Evolutionary conservation across 2,113 vertebrate species (phyloP), one percentile per base, ranked within the genome.

Genomic region (Neodontobutis hainanensis): DNA sequence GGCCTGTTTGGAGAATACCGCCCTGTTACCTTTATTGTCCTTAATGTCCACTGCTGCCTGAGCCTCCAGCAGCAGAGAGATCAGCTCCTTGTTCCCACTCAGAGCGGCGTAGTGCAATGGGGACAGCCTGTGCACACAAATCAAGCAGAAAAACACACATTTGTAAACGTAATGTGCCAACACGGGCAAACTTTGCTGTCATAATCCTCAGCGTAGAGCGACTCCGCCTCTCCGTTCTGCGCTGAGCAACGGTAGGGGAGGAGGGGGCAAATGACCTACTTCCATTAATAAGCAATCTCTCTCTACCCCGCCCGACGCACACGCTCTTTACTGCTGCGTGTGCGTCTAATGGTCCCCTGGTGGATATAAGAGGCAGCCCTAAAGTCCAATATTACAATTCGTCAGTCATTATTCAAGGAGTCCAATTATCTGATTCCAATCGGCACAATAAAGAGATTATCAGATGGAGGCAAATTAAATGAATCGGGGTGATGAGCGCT

Each of bases 21-120:
- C 1, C 19, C 19, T 27, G 63, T 77, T 82, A 85, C 97, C 97
- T 95, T 99, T 98, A 66, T 98, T 92, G 84, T 99, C 97, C 92
- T 96, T 98, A 84, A 99, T 98, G 88, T 99, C 97, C 85, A 99
- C 97, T 0, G 95, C 93, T 1, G 97, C 94, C 92, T 99, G 97
- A 0, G 96, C 94, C 85, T 98, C 97, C 89, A 99, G 88, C 82
- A 99, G 93, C 84, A 99, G 89, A 0, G 93, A 89, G 77, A 99
- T 98, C 88, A 99, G 90, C 73, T 99, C 97, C 0, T 94, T 96
- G 87, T 98, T 99, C 58, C 97, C 96, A 0, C 97, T 96, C 48
- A 99, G 95, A 3, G 97, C 97, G 0, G 97, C 97, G 34, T 98
- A 95, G 84, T 99, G 97, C 80, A 99, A 90, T 36, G 97, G 95